phyloP scores from a whole-genome alignment of 2,113 vertebrate genomes.

The Catagonus wagneri region DNA sequence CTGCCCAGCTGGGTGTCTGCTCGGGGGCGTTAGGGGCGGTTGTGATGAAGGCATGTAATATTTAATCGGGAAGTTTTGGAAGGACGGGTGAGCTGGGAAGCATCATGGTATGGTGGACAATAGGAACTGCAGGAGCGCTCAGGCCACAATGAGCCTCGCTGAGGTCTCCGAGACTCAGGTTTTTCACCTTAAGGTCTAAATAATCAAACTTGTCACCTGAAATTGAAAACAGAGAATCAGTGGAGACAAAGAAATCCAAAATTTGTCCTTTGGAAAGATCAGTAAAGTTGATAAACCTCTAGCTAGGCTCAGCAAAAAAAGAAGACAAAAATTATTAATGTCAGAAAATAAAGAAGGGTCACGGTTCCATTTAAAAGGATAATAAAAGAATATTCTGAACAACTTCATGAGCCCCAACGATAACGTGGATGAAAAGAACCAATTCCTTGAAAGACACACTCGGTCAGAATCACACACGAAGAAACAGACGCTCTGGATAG shows the following conservation, averaged over 20 bases:
- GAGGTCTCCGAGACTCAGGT: background rate
- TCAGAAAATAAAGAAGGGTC: background rate
- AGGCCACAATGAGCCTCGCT: background rate
- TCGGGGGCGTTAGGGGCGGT: background rate
- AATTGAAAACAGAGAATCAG: background rate
- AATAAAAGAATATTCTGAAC: background rate
- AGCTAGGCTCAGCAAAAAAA: background rate
- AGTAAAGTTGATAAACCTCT: background rate
- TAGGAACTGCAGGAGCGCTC: accelerated
- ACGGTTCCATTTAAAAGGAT: background rate
- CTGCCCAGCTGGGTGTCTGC: background rate
- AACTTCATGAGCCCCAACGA: background rate
- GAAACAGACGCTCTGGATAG: background rate
- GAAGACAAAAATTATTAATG: background rate
- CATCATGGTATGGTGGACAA: background rate
- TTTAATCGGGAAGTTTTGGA: background rate
- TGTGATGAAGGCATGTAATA: background rate
- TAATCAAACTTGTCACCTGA: background rate
- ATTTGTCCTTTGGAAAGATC: background rate
- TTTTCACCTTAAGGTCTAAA: background rate
- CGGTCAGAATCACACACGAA: background rate
- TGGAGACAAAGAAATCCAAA: background rate
- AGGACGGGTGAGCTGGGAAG: background rate
- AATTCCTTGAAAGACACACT: background rate
- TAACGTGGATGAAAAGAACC: background rate